phyloP scores from a whole-genome alignment of 1,140 invertebrate genomes.

The Periplaneta americana region DNA sequence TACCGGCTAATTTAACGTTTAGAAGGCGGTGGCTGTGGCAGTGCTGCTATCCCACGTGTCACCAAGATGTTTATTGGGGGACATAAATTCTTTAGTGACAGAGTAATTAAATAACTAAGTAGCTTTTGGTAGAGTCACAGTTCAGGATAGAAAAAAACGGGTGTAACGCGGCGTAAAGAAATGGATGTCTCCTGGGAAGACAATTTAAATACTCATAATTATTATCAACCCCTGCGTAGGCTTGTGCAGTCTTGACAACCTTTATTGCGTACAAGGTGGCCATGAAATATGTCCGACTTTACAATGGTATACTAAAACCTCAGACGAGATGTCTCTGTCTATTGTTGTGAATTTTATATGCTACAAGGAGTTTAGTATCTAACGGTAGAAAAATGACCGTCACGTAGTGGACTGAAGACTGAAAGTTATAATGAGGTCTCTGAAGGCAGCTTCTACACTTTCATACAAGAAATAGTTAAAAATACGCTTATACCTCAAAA shows the following conservation, averaged over 20 bases:
- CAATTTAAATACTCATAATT: neutral
- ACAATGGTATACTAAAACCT: neutral
- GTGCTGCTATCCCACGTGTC: neutral
- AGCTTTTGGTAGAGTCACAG: neutral
- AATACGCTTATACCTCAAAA: no score
- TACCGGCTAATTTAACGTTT: neutral
- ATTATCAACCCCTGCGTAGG: neutral
- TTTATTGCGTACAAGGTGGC: neutral
- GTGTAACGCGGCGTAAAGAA: neutral
- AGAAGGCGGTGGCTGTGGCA: neutral
- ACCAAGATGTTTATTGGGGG: slow-evolving; percentile 3
- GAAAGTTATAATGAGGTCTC: no score
- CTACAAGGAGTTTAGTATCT: no score
- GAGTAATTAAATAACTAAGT: slow-evolving; percentile 7
- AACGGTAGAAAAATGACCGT: no score
- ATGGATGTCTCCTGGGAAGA: neutral
- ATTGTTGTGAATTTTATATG: neutral
- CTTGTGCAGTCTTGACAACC: neutral
- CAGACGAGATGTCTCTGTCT: neutral
- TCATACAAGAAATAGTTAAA: no score
- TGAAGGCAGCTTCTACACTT: no score
- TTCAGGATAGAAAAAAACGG: neutral
- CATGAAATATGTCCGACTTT: neutral
- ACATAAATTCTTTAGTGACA: slow-evolving; percentile 10
- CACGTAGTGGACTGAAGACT: no score